Conservation (phyloP, 2,888 invertebrate genomes). For the Hanleya hanleyi region DNA sequence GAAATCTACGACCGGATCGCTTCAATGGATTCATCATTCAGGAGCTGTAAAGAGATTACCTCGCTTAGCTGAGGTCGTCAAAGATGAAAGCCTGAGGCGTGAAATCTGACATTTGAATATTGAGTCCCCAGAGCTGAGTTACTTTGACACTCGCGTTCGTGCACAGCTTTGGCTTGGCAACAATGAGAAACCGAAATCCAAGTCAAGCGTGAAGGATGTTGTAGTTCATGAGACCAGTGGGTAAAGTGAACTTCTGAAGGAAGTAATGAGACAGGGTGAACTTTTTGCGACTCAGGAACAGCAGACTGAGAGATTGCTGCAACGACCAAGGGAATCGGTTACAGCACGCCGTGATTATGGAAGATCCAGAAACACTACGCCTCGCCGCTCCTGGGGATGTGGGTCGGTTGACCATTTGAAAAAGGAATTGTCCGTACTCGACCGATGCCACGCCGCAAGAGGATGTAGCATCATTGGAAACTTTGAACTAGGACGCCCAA, state of each 20-base stretch:
- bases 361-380: neutral
- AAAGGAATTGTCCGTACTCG: neutral
- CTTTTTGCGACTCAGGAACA: neutral
- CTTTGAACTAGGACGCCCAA: too few relatives aligned
- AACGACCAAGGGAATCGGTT: too few relatives aligned
- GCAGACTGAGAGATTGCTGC: neutral
- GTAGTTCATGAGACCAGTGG: neutral
- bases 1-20: neutral
- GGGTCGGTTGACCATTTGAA: neutral
- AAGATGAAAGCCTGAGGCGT: neutral
- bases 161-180: neutral
- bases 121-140: neutral
- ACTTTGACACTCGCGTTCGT: neutral
- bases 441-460: too few relatives aligned
- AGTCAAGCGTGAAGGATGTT: neutral
- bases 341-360: neutral
- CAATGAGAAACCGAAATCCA: neutral
- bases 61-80: neutral
- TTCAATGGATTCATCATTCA: neutral
- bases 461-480: too few relatives aligned
- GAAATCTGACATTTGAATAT: neutral
- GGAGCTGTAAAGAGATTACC: neutral
- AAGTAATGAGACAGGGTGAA: neutral
- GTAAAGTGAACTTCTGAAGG: neutral
- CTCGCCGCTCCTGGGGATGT: neutral